Percentiles rank a stretch among this genome's conserved stretches.
Evolutionary conservation across 1,140 invertebrate species (phyloP).

Genomic region (Heliconius melpomene): DNA sequence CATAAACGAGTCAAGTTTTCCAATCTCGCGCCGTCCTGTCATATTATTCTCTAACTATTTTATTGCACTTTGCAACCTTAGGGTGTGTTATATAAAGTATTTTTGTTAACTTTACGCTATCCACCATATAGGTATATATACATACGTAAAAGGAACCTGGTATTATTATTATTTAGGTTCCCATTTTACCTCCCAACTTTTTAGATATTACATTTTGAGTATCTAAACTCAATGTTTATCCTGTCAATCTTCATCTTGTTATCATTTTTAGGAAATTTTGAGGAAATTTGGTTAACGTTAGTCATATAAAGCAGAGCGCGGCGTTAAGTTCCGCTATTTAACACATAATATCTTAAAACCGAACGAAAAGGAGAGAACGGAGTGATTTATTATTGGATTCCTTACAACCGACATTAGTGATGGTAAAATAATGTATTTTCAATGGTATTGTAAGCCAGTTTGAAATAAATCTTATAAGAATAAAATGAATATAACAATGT

Average conservation of each 20-base stretch:
- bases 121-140: too few relatives aligned
- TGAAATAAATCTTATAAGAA: conserved; percentile 15
- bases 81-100: conserved; percentile 11
- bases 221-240: too few relatives aligned
- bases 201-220: too few relatives aligned
- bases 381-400: background rate
- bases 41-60: conserved; percentile 43
- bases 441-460: background rate
- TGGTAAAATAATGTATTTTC: background rate
- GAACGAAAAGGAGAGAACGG: background rate
- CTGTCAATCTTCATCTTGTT: too few relatives aligned
- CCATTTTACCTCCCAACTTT: too few relatives aligned
- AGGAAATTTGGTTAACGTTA: background rate
- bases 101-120: background rate
- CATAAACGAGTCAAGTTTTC: conserved; percentile 44
- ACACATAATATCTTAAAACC: background rate
- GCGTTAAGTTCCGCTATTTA: background rate
- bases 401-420: background rate
- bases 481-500: conserved; percentile 38
- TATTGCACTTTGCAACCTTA: conserved; percentile 39
- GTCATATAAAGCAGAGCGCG: background rate
- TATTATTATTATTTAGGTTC: too few relatives aligned
- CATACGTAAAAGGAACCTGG: too few relatives aligned
- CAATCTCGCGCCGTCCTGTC: conserved; percentile 39
- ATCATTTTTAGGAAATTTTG: too few relatives aligned